A percentile compares a stretch with the other conserved stretches of the same genome.
phyloP scores from a whole-genome alignment of 2,797 vertebrate genomes.

The Myioborus miniatus region DNA sequence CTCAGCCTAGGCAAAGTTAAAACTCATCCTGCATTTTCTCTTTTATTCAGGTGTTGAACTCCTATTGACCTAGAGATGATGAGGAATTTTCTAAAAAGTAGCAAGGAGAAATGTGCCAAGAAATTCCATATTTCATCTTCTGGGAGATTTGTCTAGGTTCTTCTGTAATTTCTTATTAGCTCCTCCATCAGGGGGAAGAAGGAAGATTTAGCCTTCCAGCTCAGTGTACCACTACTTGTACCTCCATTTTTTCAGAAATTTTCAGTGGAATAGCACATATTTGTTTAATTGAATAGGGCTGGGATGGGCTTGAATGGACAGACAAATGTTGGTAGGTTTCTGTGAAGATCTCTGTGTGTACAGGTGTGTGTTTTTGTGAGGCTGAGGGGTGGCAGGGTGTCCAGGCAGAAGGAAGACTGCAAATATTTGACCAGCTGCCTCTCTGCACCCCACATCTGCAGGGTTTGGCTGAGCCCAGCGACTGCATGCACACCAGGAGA shows the following conservation, averaged over 20 bases:
- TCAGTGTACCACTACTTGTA: background rate
- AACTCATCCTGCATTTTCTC: background rate
- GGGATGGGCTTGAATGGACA: background rate
- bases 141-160: background rate
- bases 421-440: background rate
- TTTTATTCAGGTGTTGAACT: background rate
- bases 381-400: background rate
- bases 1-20: background rate
- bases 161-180: background rate
- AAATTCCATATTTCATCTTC: background rate
- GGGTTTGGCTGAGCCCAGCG: background rate
- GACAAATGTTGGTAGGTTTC: background rate
- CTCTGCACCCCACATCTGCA: background rate
- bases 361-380: accelerated
- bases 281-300: background rate
- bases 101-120: background rate
- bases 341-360: background rate
- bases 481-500: accelerated
- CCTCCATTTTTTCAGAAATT: background rate
- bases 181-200: background rate
- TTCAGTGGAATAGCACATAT: background rate
- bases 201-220: background rate
- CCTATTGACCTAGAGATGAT: background rate
- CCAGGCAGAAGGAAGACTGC: background rate
- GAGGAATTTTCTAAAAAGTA: background rate